phyloP scores from a whole-genome alignment of 2,888 invertebrate genomes.

The Apamea epomidion region DNA sequence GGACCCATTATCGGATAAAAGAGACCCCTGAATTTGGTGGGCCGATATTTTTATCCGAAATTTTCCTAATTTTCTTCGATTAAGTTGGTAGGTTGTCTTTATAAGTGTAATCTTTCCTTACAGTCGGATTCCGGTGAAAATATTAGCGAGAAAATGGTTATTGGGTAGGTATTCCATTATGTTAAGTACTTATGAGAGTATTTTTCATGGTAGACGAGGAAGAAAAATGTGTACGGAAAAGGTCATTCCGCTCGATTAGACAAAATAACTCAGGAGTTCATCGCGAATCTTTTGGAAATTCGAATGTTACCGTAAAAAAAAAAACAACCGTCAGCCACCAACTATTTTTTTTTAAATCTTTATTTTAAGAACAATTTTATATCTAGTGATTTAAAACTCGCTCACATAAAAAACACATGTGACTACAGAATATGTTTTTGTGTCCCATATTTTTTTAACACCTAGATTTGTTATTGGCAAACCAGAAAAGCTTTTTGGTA shows the following conservation, averaged over 20 bases:
- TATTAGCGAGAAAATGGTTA: conserved; percentile 27
- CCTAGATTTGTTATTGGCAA: neutral
- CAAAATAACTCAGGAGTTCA: neutral
- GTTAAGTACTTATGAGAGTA: neutral
- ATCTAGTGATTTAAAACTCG: neutral
- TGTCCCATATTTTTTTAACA: conserved; percentile 15
- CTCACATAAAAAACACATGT: neutral
- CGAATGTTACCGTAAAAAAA: neutral
- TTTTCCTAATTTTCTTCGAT: conserved; percentile 31
- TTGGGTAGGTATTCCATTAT: conserved; percentile 16
- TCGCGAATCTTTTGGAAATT: neutral
- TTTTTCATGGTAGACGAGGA: neutral
- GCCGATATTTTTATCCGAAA: conserved; percentile 32
- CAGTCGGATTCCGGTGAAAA: conserved; percentile 21
- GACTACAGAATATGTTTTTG: neutral
- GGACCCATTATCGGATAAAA: conserved; percentile 52
- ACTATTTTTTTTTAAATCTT: no score
- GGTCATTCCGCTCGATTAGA: conserved; percentile 14
- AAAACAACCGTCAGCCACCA: neutral
- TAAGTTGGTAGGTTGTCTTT: conserved; percentile 16
- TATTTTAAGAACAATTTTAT: neutral
- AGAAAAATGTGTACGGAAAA: conserved; percentile 1
- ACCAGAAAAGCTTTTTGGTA: neutral
- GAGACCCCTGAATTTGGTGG: conserved; percentile 27
- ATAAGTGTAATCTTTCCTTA: conserved; percentile 37